Evolutionary conservation across 2,113 vertebrate genomes (phyloP), one percentile per base, ranked within the genome.

Genomic region (Pygoscelis antarcticus): DNA sequence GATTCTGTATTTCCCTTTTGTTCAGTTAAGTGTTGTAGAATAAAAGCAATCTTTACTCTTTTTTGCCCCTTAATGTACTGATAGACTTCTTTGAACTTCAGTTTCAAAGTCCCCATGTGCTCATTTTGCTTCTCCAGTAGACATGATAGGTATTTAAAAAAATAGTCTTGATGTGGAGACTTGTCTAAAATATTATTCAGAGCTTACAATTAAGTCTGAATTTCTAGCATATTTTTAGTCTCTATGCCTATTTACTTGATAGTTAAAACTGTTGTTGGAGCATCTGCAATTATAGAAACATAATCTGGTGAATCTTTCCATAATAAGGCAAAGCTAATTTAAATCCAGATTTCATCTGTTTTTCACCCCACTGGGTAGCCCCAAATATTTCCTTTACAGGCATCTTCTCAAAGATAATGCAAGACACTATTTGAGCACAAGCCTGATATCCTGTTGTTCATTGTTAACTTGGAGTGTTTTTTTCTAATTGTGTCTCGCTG

Each of bases 31-130:
- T 68, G 26, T 62, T 94, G 47, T 30, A 80, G 65, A 83, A 88
- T 88, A 89, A 90, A 94, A 71, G 55, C 15, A 83, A 32, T 87
- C 64, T 83, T 94, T 62, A 26, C 29, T 42, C 27, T 76, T 42
- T 72, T 94, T 91, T 85, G 19, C 13, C 62, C 68, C 68, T 81
- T 90, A 72, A 77, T 95, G 13, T 79, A 44, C 38, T 72, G 51
- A 46, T 66, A 76, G 83, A 60, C 57, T 91, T 83, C 51, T 93
- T 92, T 93, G 87, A 93, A 93, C 55, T 97, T 79, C 20, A 27
- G 8, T 68, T 93, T 96, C 88, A 70, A 58, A 95, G 61, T 93
- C 36, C 13, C 9, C 11, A 11, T 16, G 11, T 78, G 42, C 18
- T 85, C 4, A 1, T 64, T 92, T 95, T 89, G 32, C 49, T 61